These are phyloP conservation scores for Bombus haemorrhoidalis DNA, from an alignment of 1,140 invertebrate genomes.

Conservation along the genomic window DNA sequence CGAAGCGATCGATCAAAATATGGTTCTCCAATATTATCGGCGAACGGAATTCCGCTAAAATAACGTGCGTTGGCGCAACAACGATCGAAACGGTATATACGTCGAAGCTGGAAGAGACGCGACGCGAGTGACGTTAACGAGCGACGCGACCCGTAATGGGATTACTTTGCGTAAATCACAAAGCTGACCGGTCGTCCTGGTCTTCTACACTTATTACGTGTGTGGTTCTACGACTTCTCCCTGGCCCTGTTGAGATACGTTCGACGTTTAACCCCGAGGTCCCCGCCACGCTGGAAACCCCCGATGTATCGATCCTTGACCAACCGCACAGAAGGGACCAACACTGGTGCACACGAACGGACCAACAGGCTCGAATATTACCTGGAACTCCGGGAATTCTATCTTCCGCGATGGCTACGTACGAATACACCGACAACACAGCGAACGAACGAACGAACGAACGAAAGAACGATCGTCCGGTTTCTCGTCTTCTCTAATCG, in stretches of 20 bases:
- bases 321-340: not conserved
- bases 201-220: constrained; percentile 58
- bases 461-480: constrained; percentile 14
- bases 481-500: constrained; percentile 67
- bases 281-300: constrained; percentile 53
- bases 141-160: constrained; percentile 69
- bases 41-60: constrained; percentile 24
- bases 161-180: constrained; percentile 75
- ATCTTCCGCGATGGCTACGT: constrained; percentile 34
- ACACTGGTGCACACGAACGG: not conserved
- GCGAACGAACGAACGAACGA: constrained; percentile 6
- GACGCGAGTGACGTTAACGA: constrained; percentile 67
- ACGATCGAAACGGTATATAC: constrained; percentile 1
- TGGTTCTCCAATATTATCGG: not conserved
- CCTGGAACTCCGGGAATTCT: constrained; percentile 69
- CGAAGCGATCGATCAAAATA: not conserved
- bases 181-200: constrained; percentile 48
- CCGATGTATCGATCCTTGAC: constrained; percentile 41
- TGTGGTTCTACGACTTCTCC: constrained; percentile 51
- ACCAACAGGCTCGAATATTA: constrained; percentile 56
- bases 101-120: constrained; percentile 10
- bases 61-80: constrained; percentile 21
- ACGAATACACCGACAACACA: not conserved
- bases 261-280: constrained; percentile 71
- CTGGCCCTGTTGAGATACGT: constrained; percentile 66